Conservation (phyloP, 2,113 vertebrate species). For the Marmota flaviventris region DNA sequence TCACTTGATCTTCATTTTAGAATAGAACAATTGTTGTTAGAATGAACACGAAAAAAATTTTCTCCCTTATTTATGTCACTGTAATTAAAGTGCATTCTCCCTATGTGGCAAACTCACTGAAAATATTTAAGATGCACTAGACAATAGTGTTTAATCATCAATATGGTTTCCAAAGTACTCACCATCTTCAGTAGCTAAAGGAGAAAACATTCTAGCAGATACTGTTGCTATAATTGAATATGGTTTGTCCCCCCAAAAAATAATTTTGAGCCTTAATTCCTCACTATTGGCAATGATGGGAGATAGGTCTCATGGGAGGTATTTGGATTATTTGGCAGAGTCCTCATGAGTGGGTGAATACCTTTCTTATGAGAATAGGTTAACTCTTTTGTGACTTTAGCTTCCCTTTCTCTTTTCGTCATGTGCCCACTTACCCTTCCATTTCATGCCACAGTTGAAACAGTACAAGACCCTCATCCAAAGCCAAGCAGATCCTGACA, state of each 20-base stretch:
- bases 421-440: background rate
- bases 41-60: background rate
- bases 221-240: background rate
- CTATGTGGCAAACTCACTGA: background rate
- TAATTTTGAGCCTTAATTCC: background rate
- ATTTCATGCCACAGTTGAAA: background rate
- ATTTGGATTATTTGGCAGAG: background rate
- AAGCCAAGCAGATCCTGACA: background rate
- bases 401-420: background rate
- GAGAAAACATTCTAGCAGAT: background rate
- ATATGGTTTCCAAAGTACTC: background rate
- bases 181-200: constrained; percentile 43
- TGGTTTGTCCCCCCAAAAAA: background rate
- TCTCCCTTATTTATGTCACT: background rate
- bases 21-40: constrained; percentile 23
- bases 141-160: background rate
- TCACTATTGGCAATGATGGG: background rate
- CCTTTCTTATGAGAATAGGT: background rate
- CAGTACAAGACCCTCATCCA: background rate
- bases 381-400: background rate
- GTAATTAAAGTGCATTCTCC: background rate
- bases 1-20: background rate
- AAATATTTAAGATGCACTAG: background rate
- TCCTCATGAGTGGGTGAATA: background rate
- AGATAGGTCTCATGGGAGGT: background rate